Evolutionary conservation across 2,113 vertebrate genomes (phyloP).

Genomic region (Serranochromis macrocephalus): DNA sequence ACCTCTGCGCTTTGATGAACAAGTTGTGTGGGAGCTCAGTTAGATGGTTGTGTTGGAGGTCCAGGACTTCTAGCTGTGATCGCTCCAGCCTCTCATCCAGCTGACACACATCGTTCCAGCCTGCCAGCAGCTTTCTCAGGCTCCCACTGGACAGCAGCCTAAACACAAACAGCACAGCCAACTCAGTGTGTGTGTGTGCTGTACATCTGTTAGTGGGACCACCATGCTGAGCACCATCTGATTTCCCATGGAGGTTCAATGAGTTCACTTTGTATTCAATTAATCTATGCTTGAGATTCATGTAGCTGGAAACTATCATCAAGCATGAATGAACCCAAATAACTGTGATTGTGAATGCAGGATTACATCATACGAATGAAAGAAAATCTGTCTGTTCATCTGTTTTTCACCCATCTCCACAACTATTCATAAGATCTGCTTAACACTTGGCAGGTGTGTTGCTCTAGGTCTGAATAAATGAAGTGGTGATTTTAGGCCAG

Average conservation of each 20-base stretch:
- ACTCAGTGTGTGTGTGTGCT: neutral
- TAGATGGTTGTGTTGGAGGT: conserved; percentile 91
- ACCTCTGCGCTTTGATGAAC: conserved; percentile 90
- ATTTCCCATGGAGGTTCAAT: neutral
- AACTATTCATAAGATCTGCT: neutral
- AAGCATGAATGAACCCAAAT: neutral
- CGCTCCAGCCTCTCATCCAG: conserved; percentile 82
- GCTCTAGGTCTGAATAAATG: neutral
- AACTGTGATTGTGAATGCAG: neutral
- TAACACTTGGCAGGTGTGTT: neutral
- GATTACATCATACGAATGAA: neutral
- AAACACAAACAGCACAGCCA: neutral
- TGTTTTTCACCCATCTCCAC: neutral
- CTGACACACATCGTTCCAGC: conserved; percentile 79
- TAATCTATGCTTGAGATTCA: neutral
- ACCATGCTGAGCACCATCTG: neutral
- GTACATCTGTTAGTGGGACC: neutral
- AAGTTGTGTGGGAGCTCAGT: conserved; percentile 84
- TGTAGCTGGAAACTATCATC: neutral
- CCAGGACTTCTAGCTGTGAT: conserved; percentile 84
- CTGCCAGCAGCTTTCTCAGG: conserved; percentile 84
- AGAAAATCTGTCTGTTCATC: neutral
- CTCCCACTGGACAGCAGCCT: conserved; percentile 84
- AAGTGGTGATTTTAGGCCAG: neutral
- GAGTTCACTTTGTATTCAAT: neutral